phyloP scores from a whole-genome alignment of 2,888 invertebrate species.

The Drepanosiphum platanoidis region DNA sequence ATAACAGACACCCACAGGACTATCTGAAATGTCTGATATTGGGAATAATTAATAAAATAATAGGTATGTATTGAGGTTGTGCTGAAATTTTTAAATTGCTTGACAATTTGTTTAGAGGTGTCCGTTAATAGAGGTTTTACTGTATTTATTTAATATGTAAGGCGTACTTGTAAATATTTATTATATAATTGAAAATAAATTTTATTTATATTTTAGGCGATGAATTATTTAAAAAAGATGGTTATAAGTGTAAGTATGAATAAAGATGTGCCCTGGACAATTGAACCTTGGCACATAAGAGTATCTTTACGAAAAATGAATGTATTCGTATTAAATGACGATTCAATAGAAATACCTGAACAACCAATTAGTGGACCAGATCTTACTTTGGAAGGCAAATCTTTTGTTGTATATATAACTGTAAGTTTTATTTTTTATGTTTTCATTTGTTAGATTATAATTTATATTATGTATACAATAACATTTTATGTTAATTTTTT shows the following conservation, averaged over 20 bases:
- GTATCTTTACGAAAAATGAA: conserved; percentile 80
- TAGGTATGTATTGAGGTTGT: too few relatives aligned
- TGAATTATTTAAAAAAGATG: conserved; percentile 56
- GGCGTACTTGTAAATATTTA: neutral
- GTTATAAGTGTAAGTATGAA: conserved; percentile 73
- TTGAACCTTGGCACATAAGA: conserved; percentile 87
- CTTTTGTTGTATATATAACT: conserved; percentile 82
- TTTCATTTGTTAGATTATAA: conserved; percentile 7
- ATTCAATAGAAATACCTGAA: conserved; percentile 80
- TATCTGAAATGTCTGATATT: too few relatives aligned
- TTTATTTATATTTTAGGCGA: conserved; percentile 55
- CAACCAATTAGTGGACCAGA: conserved; percentile 83
- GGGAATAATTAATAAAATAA: too few relatives aligned
- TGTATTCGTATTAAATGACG: conserved; percentile 75
- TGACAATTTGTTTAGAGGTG: too few relatives aligned
- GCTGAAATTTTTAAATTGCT: too few relatives aligned
- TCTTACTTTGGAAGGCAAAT: conserved; percentile 79
- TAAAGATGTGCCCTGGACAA: conserved; percentile 80
- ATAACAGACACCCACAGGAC: too few relatives aligned
- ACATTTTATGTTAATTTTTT: conserved; percentile 51
- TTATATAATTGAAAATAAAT: conserved; percentile 28
- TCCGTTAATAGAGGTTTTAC: too few relatives aligned
- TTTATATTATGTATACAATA: neutral
- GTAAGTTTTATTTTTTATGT: conserved; percentile 70
- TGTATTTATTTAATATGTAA: too few relatives aligned